Base-by-base conservation (phyloP, 2,888 invertebrate genomes). In the Esperia sulphurella region DNA sequence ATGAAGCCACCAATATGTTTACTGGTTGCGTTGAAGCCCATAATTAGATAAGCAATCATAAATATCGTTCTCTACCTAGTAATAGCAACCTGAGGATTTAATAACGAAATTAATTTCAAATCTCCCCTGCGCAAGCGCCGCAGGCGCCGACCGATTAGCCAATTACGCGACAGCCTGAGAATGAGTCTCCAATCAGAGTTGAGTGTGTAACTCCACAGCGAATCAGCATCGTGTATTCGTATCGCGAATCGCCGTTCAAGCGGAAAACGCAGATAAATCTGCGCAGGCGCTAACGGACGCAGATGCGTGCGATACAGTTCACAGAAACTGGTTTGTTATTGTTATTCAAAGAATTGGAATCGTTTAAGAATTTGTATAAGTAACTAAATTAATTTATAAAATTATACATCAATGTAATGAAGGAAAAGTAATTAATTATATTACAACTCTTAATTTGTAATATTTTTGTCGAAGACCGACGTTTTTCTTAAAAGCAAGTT, bases 241-340 rank as follows among this genome's bases (percentile, higher is more conserved):
- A 57, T 63, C 60, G 51, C 43, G 31, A 45, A 55, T 58, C 61
- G 45, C 46, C 50, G 50, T 54, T 58, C 47, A 57, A 57, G 53
- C 59, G 63, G 65, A 57, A 63, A 60, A 57, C 46, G 41, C 28
- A 52, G 58, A 62, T 68, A 63, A 66, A 68, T 68, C 58, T 53
- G 54, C 48, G 54, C 48, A 37, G n/a, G 52, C 49, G 49, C 45
- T 60, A 63, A 65, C 51, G 65, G 69, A 37, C 33, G 44, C 44
- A 44, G 44, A 44, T 44, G 44, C 44, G 44, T 37, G 44, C 44
- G 44, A 37, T 44, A 44, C n/a, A 35, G 38, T 44, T 43, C 37
- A 13, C 9, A 5, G 6, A 12, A 43, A 41, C 29, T 41, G 29
- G 43, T 43, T 33, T 43, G 43, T 43, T 43, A 10, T 13, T 14